Evolutionary conservation across 2,888 invertebrate genomes (phyloP).

Genomic region (Neoascia interrupta): DNA sequence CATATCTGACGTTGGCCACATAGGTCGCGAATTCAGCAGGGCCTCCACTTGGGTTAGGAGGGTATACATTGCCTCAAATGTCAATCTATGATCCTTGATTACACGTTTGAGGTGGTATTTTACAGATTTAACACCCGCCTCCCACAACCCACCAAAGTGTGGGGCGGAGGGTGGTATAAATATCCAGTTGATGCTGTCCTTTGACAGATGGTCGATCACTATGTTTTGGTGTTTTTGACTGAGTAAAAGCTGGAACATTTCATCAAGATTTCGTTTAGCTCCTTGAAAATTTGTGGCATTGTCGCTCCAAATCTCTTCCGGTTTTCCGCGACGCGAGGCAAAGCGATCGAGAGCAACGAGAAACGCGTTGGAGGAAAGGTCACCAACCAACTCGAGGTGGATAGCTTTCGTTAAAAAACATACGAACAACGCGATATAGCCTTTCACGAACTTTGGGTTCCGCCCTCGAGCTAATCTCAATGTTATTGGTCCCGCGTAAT

Average conservation of each 20-base stretch:
- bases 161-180: neutral
- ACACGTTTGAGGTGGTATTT: slow-evolving; percentile 5
- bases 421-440: slow-evolving; percentile 2
- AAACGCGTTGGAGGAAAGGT: neutral
- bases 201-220: neutral
- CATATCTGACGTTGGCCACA: neutral
- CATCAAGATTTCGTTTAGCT: neutral
- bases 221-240: slow-evolving; percentile 1
- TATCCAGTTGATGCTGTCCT: neutral
- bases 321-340: slow-evolving; percentile 9
- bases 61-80: slow-evolving; percentile 5
- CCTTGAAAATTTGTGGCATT: slow-evolving; percentile 37
- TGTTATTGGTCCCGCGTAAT: slow-evolving; percentile 1
- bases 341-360: slow-evolving; percentile 2
- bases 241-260: neutral
- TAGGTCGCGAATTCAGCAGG: too few relatives aligned
- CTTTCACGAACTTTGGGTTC: slow-evolving; percentile 1
- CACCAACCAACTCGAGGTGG: slow-evolving; percentile 13
- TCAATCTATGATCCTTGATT: neutral
- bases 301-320: slow-evolving; percentile 21
- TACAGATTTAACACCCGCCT: neutral
- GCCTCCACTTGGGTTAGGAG: slow-evolving; percentile 2
- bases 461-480: slow-evolving; percentile 4
- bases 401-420: slow-evolving; percentile 10
- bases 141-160: slow-evolving; percentile 12